phyloP scores from a whole-genome alignment of 2,797 vertebrate genomes.

The Ispidina picta region DNA sequence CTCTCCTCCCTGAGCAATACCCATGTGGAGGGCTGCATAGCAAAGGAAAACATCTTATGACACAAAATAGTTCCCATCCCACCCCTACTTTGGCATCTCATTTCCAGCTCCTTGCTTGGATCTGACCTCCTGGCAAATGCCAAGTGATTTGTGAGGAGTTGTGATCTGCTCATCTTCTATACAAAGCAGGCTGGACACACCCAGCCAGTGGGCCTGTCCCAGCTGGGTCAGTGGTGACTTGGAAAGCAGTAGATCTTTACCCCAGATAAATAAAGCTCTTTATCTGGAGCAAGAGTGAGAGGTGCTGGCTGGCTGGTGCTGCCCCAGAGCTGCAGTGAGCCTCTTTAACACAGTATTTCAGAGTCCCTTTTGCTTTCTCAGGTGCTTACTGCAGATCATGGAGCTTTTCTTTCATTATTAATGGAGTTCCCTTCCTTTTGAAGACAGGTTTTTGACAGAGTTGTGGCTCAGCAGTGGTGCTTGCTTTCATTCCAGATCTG shows the following conservation, averaged over 20 bases:
- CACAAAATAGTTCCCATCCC: rapidly evolving
- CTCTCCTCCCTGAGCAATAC: not conserved
- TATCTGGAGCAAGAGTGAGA: not conserved
- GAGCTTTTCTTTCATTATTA: not conserved
- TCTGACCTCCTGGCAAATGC: not conserved
- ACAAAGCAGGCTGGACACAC: conserved; percentile 6
- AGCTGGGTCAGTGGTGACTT: not conserved
- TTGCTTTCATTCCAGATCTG: not conserved
- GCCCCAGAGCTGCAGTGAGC: rapidly evolving
- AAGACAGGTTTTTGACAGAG: not conserved
- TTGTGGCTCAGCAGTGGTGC: rapidly evolving
- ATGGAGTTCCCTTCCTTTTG: not conserved
- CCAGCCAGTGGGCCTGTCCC: not conserved
- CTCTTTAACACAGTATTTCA: not conserved
- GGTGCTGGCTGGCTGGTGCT: not conserved
- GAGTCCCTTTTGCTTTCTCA: not conserved
- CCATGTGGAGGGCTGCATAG: rapidly evolving
- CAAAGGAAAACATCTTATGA: not conserved
- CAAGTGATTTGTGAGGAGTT: rapidly evolving
- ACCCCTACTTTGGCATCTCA: not conserved
- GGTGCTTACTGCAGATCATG: not conserved
- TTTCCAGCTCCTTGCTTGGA: not conserved
- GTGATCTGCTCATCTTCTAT: not conserved
- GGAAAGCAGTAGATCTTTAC: not conserved
- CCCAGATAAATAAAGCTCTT: not conserved